These are phyloP conservation scores for Caenorhabditis brenneri DNA, from an alignment of 1,140 invertebrate species.

Conservation along the genomic window DNA sequence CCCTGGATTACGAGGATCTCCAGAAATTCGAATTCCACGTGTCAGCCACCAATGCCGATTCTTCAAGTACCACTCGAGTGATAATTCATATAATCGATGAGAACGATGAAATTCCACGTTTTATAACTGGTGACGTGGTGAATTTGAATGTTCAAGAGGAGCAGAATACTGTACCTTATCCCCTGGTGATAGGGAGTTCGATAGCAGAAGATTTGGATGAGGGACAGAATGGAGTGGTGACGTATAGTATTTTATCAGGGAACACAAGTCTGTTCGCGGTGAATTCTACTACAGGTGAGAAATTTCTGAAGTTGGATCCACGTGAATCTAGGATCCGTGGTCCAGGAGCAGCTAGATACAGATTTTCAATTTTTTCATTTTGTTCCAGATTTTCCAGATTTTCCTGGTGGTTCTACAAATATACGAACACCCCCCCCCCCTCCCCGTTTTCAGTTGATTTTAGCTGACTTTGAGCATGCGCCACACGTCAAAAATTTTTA, in stretches of 20 bases:
- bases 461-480: too few species aligned
- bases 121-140: conserved; percentile 28
- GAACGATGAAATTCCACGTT: conserved; percentile 51
- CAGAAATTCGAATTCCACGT: background rate
- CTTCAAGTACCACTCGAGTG: background rate
- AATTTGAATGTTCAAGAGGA: background rate
- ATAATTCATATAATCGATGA: conserved; percentile 45
- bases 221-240: background rate
- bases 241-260: conserved; percentile 45
- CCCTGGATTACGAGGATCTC: background rate
- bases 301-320: too few species aligned
- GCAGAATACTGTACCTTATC: background rate
- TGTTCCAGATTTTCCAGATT: too few species aligned
- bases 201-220: conserved; percentile 43
- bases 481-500: too few species aligned
- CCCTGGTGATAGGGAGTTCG: background rate
- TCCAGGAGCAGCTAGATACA: too few species aligned
- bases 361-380: too few species aligned
- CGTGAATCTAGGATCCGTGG: too few species aligned
- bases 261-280: conserved; percentile 48
- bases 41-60: background rate
- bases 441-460: too few species aligned
- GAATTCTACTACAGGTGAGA: conserved; percentile 14
- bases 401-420: too few species aligned
- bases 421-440: too few species aligned